Base-by-base conservation (phyloP, 2,888 invertebrate genomes). In the Allacma fusca region DNA sequence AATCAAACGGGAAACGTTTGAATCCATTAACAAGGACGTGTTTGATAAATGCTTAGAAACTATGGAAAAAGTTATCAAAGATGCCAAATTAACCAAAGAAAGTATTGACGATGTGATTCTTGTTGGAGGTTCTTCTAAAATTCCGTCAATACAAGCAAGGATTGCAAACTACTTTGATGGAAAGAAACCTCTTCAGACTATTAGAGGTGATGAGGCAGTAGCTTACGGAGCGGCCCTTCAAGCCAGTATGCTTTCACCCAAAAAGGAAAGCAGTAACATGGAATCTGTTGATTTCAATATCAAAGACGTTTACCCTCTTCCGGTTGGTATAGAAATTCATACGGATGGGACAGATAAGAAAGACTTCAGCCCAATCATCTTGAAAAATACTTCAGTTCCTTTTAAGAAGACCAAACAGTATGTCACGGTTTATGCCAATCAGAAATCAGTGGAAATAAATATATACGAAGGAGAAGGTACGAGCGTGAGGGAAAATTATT, bases 31-130 rank as follows among this genome's bases (percentile, higher is more conserved):
- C 24, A 28, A 69, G 1, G 70, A 76, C 19, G 23, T 71, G 1
- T 80, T 81, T 73, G 34, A 75, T 9, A 74, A 68, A 62, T 67
- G 76, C 7, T 75, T 81, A n/a, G 44, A 59, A 16, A 73, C 72
- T 19, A 68, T 80, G 12, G 76, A 71, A 2, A 24, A 23, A 28
- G 68, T 40, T 28, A 43, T 81, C 24, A 44, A 28, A 7, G 68
- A 76, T 12, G 74, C 69, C 0, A 26, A 65, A 7, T 9, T 78
- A 34, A 29, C 12, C 1, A 81, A 77, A 24, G 23, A 69, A 0
- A 0, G 70, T 2, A 75, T 81, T 64, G 76, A 81, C 50, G 80
- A 81, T 9, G 75, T 81, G 23, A 78, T 81, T 12, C 44, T 81
- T 9, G 78, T 79, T 12, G 81, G 81, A 29, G 81, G 81, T 13